These are phyloP conservation scores for Lampris megalopsis DNA, from an alignment of 2,113 vertebrate species.

Conservation along the genomic window DNA sequence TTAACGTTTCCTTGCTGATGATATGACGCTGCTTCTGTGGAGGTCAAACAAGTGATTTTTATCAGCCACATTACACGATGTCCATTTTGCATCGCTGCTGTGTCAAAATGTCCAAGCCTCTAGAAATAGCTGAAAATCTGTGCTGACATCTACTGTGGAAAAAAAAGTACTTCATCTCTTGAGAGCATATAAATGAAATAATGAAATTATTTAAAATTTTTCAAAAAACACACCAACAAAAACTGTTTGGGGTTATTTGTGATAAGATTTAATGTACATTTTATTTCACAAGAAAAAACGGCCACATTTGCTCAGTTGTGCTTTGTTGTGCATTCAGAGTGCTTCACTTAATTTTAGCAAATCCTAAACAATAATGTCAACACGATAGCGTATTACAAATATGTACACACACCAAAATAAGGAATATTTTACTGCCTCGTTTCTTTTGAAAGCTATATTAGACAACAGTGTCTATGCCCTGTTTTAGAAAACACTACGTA, in stretches of 20 bases:
- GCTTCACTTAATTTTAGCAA: constrained; percentile 3
- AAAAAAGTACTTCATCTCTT: constrained; percentile 30
- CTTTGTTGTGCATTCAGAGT: constrained; percentile 32
- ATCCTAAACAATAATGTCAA: neutral
- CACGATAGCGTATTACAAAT: neutral
- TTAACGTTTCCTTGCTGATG: constrained; percentile 15
- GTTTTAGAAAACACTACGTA: too few species aligned
- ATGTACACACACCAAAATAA: neutral
- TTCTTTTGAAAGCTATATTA: too few species aligned
- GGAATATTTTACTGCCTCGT: too few species aligned
- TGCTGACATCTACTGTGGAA: constrained; percentile 70
- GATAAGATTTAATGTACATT: constrained; percentile 41
- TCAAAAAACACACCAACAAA: constrained; percentile 3
- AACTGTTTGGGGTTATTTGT: neutral
- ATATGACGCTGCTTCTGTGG: neutral
- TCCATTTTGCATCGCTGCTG: neutral
- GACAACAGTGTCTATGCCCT: too few species aligned
- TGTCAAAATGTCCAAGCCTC: neutral
- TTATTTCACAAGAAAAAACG: constrained; percentile 8
- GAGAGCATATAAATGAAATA: neutral
- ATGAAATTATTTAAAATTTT: neutral
- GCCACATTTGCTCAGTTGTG: constrained; percentile 36
- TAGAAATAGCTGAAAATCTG: constrained; percentile 26
- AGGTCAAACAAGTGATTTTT: neutral
- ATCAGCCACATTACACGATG: neutral